A percentile compares a stretch with the other conserved stretches of the same genome.
phyloP scores from a whole-genome alignment of 2,113 vertebrate genomes.

The Amphiprion ocellaris region DNA sequence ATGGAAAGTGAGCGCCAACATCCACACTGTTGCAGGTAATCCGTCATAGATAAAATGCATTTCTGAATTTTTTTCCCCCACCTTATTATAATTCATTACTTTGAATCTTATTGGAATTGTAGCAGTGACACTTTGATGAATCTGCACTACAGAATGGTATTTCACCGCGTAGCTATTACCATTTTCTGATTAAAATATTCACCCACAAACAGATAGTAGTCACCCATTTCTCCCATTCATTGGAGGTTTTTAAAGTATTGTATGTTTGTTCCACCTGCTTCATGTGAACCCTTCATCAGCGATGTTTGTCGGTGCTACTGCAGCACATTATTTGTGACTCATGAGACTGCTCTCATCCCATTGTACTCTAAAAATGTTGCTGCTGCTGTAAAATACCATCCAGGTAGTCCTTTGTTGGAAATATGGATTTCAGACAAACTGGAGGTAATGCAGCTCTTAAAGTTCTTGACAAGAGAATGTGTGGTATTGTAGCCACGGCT shows the following conservation, averaged over 20 bases:
- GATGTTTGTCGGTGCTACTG: conserved; percentile 3
- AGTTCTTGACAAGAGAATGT: no score
- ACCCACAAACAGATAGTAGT: not conserved
- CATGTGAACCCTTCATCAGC: not conserved
- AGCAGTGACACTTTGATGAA: not conserved
- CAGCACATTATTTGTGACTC: conserved; percentile 23
- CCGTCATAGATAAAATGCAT: not conserved
- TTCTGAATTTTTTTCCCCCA: conserved; percentile 1
- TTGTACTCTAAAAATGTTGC: not conserved
- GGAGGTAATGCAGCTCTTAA: not conserved
- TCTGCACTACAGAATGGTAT: not conserved
- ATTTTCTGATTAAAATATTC: not conserved
- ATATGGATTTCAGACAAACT: not conserved
- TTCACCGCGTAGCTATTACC: not conserved
- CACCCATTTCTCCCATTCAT: not conserved
- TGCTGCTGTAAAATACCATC: not conserved
- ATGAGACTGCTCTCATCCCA: not conserved
- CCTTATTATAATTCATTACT: not conserved
- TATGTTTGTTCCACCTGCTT: not conserved
- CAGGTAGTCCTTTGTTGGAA: not conserved
- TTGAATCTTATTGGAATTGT: not conserved
- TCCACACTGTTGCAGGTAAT: not conserved
- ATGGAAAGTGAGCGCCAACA: not conserved
- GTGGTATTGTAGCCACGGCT: no score
- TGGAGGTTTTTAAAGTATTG: not conserved